Evolutionary conservation across 1,140 invertebrate species (phyloP).

Genomic region (Wasmannia auropunctata): DNA sequence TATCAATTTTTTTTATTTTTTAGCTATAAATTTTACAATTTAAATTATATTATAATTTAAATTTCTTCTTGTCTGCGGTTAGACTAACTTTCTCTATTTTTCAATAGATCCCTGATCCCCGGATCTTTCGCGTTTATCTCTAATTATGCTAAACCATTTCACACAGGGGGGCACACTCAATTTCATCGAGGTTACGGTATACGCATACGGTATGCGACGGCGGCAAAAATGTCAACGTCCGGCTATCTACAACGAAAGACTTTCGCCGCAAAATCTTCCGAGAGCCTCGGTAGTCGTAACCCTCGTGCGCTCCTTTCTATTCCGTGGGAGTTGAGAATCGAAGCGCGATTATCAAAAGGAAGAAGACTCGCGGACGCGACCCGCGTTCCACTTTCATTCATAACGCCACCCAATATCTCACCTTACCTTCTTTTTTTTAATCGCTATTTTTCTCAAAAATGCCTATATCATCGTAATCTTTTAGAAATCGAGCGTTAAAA

Average conservation of each 20-base stretch:
- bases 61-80: not conserved
- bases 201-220: not conserved
- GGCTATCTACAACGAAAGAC: constrained; percentile 60
- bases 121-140: not conserved
- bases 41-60: not conserved
- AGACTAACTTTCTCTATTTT: not conserved
- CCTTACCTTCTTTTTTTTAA: not conserved
- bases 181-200: constrained; percentile 2
- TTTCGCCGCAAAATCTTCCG: constrained; percentile 55
- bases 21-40: too few species aligned
- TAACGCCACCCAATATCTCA: constrained; percentile 17
- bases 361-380: constrained; percentile 42
- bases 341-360: constrained; percentile 51
- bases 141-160: constrained; percentile 11
- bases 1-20: not conserved
- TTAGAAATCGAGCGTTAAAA: constrained; percentile 39
- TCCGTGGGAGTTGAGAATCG: constrained; percentile 13
- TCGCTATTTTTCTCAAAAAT: constrained; percentile 9
- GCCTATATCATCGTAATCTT: constrained; percentile 14
- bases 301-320: constrained; percentile 34
- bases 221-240: constrained; percentile 7
- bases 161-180: constrained; percentile 10
- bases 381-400: constrained; percentile 67
- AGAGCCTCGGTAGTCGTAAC: not conserved
- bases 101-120: not conserved